Conservation (phyloP, 2,113 vertebrate species). For the Psammodynastes pulverulentus region DNA sequence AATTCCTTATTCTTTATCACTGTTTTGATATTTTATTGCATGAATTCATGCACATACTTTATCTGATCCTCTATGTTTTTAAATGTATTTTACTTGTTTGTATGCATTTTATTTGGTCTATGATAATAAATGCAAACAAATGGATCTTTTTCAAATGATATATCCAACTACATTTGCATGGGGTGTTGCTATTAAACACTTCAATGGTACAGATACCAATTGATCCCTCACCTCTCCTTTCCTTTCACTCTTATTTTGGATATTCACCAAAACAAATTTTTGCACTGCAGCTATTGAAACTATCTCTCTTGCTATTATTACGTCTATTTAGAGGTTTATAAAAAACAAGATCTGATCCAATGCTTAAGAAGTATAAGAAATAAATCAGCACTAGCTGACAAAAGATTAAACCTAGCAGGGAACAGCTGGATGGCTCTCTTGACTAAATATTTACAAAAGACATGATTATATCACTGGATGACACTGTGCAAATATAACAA, state of each 20-base stretch:
- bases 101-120: background rate
- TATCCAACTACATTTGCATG: background rate
- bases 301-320: slow-evolving; percentile 69
- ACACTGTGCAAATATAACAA: slow-evolving; percentile 74
- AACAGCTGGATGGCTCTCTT: slow-evolving; percentile 81
- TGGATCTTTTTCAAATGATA: background rate
- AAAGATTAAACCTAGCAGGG: slow-evolving; percentile 73
- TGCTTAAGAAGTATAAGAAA: slow-evolving; percentile 70
- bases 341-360: slow-evolving; percentile 73
- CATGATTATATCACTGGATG: slow-evolving; percentile 77
- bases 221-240: slow-evolving; percentile 41
- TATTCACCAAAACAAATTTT: slow-evolving; percentile 69
- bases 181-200: slow-evolving; percentile 27
- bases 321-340: slow-evolving; percentile 75
- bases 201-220: slow-evolving; percentile 38
- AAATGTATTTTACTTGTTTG: background rate
- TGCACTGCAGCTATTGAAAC: slow-evolving; percentile 66
- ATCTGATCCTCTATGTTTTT: background rate
- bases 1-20: background rate
- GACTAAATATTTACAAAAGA: slow-evolving; percentile 84
- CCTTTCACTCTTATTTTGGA: slow-evolving; percentile 52
- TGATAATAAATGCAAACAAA: background rate
- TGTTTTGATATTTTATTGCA: background rate
- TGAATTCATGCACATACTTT: background rate
- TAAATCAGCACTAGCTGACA: slow-evolving; percentile 76